phyloP scores from a whole-genome alignment of 1,140 invertebrate genomes.

The Brachystomella parvula region DNA sequence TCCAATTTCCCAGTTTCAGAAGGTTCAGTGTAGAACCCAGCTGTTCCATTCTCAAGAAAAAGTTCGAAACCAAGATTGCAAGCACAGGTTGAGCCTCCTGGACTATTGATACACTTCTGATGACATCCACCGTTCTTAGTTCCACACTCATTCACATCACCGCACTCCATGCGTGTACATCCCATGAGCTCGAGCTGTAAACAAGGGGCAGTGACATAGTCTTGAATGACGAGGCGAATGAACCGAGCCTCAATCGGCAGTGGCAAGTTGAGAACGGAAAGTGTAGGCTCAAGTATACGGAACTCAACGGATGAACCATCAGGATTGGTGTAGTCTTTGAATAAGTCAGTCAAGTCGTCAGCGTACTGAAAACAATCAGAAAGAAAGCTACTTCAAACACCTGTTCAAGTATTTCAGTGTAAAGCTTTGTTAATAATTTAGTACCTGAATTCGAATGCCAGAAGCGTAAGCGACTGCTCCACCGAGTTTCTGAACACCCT shows the following conservation, averaged over 20 bases:
- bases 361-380: constrained; percentile 55
- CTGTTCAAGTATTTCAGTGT: background rate
- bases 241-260: constrained; percentile 85
- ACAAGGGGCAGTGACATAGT: constrained; percentile 80
- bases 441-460: constrained; percentile 65
- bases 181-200: constrained; percentile 88
- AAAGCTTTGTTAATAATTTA: background rate
- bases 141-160: constrained; percentile 85
- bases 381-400: background rate
- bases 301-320: constrained; percentile 89
- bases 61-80: constrained; percentile 90
- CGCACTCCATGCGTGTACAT: constrained; percentile 69
- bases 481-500: constrained; percentile 68
- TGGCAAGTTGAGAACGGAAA: constrained; percentile 81
- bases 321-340: constrained; percentile 82
- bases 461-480: constrained; percentile 76
- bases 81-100: constrained; percentile 75
- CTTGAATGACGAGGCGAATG: constrained; percentile 77
- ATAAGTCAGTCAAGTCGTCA: constrained; percentile 77
- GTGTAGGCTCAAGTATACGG: constrained; percentile 70
- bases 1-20: constrained; percentile 78
- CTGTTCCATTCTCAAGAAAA: constrained; percentile 80
- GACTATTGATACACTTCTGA: constrained; percentile 82
- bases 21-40: constrained; percentile 71
- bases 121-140: constrained; percentile 86